Conservation (phyloP, 2,113 vertebrate species). For the Euleptes europaea region DNA sequence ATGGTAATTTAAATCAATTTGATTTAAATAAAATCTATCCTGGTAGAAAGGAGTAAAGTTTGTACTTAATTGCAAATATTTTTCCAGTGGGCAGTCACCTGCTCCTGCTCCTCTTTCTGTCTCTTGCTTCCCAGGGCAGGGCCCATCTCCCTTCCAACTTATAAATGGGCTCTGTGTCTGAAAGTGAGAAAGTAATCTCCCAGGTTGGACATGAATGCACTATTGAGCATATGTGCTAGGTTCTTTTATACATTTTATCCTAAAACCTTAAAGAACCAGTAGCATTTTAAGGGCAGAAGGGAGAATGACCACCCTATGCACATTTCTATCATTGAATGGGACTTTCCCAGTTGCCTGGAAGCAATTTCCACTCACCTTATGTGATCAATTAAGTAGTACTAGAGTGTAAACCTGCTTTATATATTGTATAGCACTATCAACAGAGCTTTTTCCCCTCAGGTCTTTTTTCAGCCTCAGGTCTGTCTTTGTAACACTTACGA, state of each 20-base stretch:
- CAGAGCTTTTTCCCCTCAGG: too few relatives aligned
- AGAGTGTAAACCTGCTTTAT: background rate
- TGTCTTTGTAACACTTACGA: too few relatives aligned
- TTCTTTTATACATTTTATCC: too few relatives aligned
- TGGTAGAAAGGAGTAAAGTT: background rate
- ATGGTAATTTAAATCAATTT: too few relatives aligned
- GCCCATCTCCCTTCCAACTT: too few relatives aligned
- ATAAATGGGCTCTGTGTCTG: too few relatives aligned
- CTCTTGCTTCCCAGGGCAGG: too few relatives aligned
- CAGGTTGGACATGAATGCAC: background rate
- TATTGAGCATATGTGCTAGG: too few relatives aligned
- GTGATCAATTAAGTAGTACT: background rate
- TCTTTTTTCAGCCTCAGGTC: too few relatives aligned
- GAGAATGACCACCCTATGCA: background rate
- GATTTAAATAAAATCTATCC: too few relatives aligned
- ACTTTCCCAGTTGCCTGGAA: background rate
- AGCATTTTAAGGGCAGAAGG: background rate
- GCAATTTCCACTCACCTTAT: background rate
- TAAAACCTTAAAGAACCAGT: background rate
- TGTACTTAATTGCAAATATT: background rate
- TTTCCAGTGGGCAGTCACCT: background rate
- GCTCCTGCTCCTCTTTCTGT: background rate
- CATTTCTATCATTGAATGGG: background rate
- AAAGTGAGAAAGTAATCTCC: background rate
- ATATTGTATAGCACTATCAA: too few relatives aligned